Percentiles rank a stretch among this genome's conserved stretches.
phyloP scores from a whole-genome alignment of 2,888 invertebrate genomes.

The Apodemia mormo region DNA sequence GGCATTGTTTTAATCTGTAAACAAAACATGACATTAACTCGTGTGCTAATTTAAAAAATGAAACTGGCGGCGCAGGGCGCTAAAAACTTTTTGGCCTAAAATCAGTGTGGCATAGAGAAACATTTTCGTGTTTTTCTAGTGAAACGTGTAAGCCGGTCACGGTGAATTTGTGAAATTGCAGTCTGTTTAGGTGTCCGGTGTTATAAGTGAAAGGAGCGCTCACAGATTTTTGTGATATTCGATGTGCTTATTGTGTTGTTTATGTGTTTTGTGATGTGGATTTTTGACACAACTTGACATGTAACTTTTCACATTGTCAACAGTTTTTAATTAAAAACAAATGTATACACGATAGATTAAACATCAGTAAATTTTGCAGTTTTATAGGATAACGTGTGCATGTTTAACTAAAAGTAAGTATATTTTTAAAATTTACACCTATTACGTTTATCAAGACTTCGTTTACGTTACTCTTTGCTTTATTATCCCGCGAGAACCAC shows the following conservation, averaged over 20 bases:
- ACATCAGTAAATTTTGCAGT: neutral
- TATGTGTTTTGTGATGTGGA: conserved; percentile 15
- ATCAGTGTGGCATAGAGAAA: neutral
- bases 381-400: neutral
- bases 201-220: conserved; percentile 67
- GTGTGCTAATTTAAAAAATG: conserved; percentile 52
- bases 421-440: neutral
- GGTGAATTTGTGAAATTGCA: conserved; percentile 59
- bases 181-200: conserved; percentile 54
- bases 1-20: conserved; percentile 51
- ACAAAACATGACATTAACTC: conserved; percentile 64
- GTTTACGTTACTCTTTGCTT: neutral
- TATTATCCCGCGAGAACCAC: neutral
- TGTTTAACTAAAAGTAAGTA: conserved; percentile 11
- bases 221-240: conserved; percentile 49
- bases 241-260: conserved; percentile 45
- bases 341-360: neutral
- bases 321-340: neutral
- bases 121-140: neutral
- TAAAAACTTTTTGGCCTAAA: conserved; percentile 29
- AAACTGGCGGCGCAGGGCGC: conserved; percentile 42
- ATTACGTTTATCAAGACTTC: neutral
- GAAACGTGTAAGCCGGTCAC: conserved; percentile 62
- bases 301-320: neutral
- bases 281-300: neutral